Percentiles rank a stretch among this genome's conserved stretches.
Conservation (phyloP, 2,888 invertebrate species). For the Spodoptera littoralis region DNA sequence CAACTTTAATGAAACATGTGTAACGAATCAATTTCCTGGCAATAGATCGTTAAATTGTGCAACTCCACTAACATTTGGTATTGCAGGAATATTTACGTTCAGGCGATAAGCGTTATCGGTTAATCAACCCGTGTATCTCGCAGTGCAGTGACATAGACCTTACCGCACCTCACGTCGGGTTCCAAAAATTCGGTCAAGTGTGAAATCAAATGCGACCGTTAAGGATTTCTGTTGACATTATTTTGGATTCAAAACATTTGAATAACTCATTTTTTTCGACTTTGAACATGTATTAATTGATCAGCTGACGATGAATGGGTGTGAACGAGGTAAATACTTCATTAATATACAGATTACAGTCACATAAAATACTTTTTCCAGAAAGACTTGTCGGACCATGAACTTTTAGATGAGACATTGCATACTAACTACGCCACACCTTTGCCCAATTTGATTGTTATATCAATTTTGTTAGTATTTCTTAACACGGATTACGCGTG, state of each 20-base stretch:
- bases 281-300: not conserved
- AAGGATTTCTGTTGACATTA: conserved; percentile 17
- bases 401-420: conserved; percentile 35
- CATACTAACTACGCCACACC: conserved; percentile 9
- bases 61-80: conserved; percentile 58
- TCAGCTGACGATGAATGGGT: not conserved
- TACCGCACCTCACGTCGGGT: conserved; percentile 51
- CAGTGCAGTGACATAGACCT: conserved; percentile 77
- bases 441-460: conserved; percentile 34
- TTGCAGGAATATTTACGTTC: conserved; percentile 69
- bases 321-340: conserved; percentile 3
- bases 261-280: not conserved
- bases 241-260: conserved; percentile 2
- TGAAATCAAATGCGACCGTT: conserved; percentile 37
- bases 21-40: conserved; percentile 31
- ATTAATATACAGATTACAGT: conserved; percentile 6
- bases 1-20: not conserved
- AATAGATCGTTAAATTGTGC: conserved; percentile 57
- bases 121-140: conserved; percentile 73
- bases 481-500: conserved; percentile 17
- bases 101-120: conserved; percentile 78
- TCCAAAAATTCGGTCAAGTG: conserved; percentile 49
- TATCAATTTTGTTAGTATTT: conserved; percentile 30
- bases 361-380: conserved; percentile 14
- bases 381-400: conserved; percentile 23